Conservation (phyloP, 2,113 vertebrate species). For the Oryzias javanicus region DNA sequence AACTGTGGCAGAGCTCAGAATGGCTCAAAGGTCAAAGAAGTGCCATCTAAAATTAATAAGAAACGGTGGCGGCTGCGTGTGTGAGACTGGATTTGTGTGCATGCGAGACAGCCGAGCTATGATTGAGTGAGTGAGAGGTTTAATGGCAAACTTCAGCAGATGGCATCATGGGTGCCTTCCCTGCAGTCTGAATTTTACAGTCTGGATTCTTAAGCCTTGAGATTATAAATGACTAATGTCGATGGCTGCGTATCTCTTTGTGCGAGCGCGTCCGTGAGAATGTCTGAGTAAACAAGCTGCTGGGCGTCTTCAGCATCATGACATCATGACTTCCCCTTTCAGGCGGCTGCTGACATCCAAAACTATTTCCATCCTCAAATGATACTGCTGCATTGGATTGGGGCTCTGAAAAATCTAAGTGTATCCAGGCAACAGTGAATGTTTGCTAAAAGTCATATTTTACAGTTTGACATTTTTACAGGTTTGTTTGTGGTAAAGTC, state of each 20-base stretch:
- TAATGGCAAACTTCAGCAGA: constrained; percentile 36
- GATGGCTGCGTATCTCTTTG: constrained; percentile 5
- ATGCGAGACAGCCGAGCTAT: background rate
- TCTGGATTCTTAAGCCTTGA: constrained; percentile 15
- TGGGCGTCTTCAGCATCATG: constrained; percentile 41
- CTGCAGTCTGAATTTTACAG: constrained; percentile 26
- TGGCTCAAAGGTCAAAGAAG: constrained; percentile 60
- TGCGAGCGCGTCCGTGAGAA: constrained; percentile 7
- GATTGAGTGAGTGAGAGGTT: constrained; percentile 27
- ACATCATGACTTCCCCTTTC: constrained; percentile 28
- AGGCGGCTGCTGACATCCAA: constrained; percentile 17
- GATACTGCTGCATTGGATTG: background rate
- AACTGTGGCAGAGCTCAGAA: constrained; percentile 29
- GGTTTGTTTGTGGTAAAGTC: too few species aligned
- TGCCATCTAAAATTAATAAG: constrained; percentile 41
- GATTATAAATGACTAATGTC: constrained; percentile 25
- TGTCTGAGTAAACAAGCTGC: constrained; percentile 33
- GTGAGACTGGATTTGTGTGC: background rate
- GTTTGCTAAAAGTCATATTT: too few species aligned
- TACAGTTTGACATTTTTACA: too few species aligned
- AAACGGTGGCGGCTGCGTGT: constrained; percentile 1
- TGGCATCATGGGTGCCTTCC: constrained; percentile 7
- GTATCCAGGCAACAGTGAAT: too few species aligned
- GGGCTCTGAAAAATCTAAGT: background rate
- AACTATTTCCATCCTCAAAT: constrained; percentile 6